Percentiles rank a stretch among this genome's conserved stretches.
Evolutionary conservation across 2,888 invertebrate species (phyloP).

Genomic region (Xylocampa areola): DNA sequence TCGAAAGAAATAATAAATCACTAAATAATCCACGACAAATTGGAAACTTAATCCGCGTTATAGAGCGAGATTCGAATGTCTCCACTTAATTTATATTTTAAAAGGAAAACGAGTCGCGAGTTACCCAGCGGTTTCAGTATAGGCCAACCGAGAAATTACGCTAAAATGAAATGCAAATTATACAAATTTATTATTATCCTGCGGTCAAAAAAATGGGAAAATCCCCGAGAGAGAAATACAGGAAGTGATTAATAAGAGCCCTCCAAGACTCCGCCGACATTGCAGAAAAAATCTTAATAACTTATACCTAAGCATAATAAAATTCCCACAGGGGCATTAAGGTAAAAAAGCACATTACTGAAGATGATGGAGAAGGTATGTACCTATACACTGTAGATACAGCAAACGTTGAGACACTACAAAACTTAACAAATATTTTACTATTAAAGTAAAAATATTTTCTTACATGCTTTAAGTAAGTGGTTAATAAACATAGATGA

Average conservation of each 20-base stretch:
- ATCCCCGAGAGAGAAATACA: constrained; percentile 68
- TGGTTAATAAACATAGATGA: too few species aligned
- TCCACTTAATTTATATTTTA: constrained; percentile 61
- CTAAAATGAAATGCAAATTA: constrained; percentile 86
- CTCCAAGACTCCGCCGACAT: constrained; percentile 61
- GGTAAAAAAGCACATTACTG: background rate
- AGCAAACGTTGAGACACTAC: too few species aligned
- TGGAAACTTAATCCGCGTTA: constrained; percentile 58
- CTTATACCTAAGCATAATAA: constrained; percentile 38
- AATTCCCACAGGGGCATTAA: background rate
- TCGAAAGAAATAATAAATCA: constrained; percentile 55
- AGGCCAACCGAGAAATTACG: constrained; percentile 76
- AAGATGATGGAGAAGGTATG: too few species aligned
- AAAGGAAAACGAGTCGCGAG: constrained; percentile 64
- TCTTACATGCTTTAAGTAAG: too few species aligned
- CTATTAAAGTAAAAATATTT: too few species aligned
- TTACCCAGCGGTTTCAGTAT: constrained; percentile 65
- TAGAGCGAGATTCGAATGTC: constrained; percentile 51
- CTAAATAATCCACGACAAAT: constrained; percentile 57
- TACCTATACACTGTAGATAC: too few species aligned
- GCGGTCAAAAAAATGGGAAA: constrained; percentile 79
- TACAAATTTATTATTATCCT: constrained; percentile 84
- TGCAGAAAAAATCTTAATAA: constrained; percentile 56
- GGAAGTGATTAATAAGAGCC: constrained; percentile 81
- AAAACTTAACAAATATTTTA: too few species aligned